Percentiles rank a stretch among this genome's conserved stretches.
These are phyloP conservation scores for Myripristis jacobus DNA, from an alignment of 2,797 vertebrate species.

Conservation along the genomic window DNA sequence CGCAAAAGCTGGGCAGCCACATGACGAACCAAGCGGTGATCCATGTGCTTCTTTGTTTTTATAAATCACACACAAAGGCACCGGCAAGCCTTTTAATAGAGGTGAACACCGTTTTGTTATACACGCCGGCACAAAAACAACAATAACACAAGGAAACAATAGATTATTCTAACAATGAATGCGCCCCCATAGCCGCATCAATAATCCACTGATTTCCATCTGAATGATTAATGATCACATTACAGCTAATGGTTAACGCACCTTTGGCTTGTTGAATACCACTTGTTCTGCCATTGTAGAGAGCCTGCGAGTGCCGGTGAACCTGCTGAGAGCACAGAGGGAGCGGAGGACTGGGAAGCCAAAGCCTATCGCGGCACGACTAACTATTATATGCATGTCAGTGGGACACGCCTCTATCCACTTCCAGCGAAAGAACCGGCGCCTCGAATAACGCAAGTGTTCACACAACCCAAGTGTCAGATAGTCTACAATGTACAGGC, in stretches of 20 bases:
- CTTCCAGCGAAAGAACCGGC: too few species aligned
- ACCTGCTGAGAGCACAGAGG: constrained; percentile 28
- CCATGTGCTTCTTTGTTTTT: too few species aligned
- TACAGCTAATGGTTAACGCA: constrained; percentile 39
- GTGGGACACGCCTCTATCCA: constrained; percentile 65
- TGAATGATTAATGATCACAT: background rate
- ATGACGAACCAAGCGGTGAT: too few species aligned
- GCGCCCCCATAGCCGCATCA: background rate
- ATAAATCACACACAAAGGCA: too few species aligned
- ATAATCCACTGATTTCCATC: background rate
- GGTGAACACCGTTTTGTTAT: background rate
- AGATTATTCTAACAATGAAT: background rate
- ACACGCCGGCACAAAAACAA: background rate
- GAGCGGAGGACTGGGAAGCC: constrained; percentile 33
- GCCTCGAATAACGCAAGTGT: background rate
- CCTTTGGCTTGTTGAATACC: constrained; percentile 82
- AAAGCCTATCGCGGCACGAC: constrained; percentile 6
- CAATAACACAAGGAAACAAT: background rate
- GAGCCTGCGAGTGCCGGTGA: constrained; percentile 9
- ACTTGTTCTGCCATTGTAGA: constrained; percentile 69
- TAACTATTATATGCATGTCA: constrained; percentile 52
- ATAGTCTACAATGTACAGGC: too few species aligned
- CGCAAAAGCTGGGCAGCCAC: too few species aligned
- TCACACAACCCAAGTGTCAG: accelerated
- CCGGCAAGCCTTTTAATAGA: too few species aligned